Base-by-base conservation (phyloP, 2,888 invertebrate genomes). In the Thymelicus lineola region DNA sequence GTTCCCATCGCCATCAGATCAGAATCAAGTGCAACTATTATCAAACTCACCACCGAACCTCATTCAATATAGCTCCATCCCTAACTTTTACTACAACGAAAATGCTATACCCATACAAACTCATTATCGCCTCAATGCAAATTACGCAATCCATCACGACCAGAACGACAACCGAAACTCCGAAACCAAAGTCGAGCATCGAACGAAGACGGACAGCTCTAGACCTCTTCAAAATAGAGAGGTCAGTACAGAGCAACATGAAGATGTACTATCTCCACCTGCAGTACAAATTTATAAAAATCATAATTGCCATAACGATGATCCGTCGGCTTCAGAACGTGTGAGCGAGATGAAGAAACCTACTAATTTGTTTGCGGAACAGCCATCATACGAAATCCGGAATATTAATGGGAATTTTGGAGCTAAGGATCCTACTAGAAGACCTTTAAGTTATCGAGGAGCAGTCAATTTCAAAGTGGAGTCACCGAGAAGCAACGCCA, bases 201-300 rank as follows among this genome's bases (percentile, higher is more conserved):
- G 14, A 57, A 63, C 53, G 57, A 71, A 45, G 6, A 10, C n/a
- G 7, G n/a, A 46, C 1, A 69, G 74, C 77, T 79, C 85, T 9
- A 79, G 75, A 78, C 81, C 82, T 86, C 82, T 84, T 81, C 76
- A 53, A 60, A 70, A 71, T 28, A 78, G 78, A 83, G 87, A 88
- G 73, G 84, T 77, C 59, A 71, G 72, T 20, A 75, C 75, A 53
- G 86, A 88, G 79, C 79, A 78, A 55, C 76, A 78, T 48, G 74
- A 81, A 71, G 79, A 79, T 64, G 81, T 76, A 65, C 72, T 69
- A 42, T 20, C 75, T 36, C 78, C 81, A 46, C 83, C 86, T 42
- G 80, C 91, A 36, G 82, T 92, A 3, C 86, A 86, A 80, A 89
- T 93, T 1, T 93, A 92, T 68, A 92, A 90, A 80, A 82, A 91